Conservation (phyloP, 2,113 vertebrate species). For the Saimiri boliviensis region DNA sequence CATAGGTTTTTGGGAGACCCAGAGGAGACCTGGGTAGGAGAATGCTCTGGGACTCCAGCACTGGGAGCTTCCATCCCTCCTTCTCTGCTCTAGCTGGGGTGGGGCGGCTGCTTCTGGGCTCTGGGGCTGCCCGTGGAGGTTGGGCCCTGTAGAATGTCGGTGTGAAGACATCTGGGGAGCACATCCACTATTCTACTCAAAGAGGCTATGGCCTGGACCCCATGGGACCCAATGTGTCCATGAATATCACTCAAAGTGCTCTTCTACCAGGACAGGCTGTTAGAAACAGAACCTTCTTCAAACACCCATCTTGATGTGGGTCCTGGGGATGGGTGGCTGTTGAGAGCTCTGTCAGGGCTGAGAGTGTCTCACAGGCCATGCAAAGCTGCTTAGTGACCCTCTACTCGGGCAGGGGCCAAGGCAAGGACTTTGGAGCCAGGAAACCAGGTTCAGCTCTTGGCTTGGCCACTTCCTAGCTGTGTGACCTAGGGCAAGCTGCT, state of each 20-base stretch:
- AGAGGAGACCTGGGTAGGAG: background rate
- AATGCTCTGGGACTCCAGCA: fast-evolving
- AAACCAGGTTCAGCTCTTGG: background rate
- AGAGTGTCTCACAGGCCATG: background rate
- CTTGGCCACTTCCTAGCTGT: background rate
- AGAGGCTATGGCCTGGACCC: background rate
- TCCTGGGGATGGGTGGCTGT: no score
- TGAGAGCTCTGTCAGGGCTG: background rate
- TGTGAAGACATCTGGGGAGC: background rate
- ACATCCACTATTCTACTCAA: background rate
- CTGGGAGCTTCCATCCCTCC: background rate
- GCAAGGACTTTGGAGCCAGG: background rate
- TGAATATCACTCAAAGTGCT: background rate
- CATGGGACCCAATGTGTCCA: background rate
- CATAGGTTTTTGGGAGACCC: background rate
- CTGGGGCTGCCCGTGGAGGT: background rate
- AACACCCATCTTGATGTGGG: background rate
- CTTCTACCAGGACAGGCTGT: background rate
- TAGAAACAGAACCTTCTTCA: background rate
- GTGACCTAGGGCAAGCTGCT: background rate
- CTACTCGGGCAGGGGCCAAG: background rate
- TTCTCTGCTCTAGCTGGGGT: no score
- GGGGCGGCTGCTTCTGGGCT: no score
- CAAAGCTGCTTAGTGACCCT: background rate
- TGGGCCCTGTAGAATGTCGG: background rate